Percentiles rank a stretch among this genome's conserved stretches.
phyloP scores from a whole-genome alignment of 1,140 invertebrate genomes.

The Palaemon carinicauda region DNA sequence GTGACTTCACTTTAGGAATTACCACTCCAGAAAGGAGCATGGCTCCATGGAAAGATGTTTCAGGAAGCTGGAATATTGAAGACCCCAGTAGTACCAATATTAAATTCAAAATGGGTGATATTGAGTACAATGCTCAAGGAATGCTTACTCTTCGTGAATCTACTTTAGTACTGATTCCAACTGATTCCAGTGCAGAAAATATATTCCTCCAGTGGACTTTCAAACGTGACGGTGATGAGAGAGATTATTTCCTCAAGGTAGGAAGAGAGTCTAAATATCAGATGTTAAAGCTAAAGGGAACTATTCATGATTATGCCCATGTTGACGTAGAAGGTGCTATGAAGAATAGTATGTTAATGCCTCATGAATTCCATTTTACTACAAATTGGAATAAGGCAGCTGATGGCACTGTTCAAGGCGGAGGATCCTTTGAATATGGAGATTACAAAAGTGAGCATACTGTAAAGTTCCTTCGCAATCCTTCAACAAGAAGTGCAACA shows the following conservation, averaged over 20 bases:
- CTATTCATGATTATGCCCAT: background rate
- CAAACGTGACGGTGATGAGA: background rate
- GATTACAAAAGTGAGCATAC: conserved; percentile 19
- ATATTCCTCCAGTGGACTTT: conserved; percentile 41
- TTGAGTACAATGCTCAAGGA: conserved; percentile 30
- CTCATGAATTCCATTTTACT: conserved; percentile 11
- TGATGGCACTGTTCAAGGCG: conserved; percentile 14
- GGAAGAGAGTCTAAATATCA: conserved; percentile 24
- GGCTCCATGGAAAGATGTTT: conserved; percentile 44
- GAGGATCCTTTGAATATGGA: conserved; percentile 29
- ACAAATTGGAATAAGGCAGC: conserved; percentile 24
- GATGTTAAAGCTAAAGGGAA: conserved; percentile 50
- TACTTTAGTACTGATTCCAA: background rate
- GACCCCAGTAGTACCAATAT: background rate
- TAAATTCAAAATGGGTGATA: background rate
- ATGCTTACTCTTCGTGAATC: conserved; percentile 24
- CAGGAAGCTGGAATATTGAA: conserved; percentile 45
- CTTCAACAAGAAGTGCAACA: background rate
- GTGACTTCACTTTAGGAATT: conserved; percentile 38
- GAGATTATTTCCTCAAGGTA: conserved; percentile 51
- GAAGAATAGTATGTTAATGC: conserved; percentile 24
- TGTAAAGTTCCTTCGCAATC: conserved; percentile 10
- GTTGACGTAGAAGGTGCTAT: conserved; percentile 44
- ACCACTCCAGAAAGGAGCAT: conserved; percentile 7
- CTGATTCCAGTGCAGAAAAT: background rate